Evolutionary conservation across 37 sponge, comb jelly and placozoan genomes (phyloP).

Genomic region (Ianthella basta): DNA sequence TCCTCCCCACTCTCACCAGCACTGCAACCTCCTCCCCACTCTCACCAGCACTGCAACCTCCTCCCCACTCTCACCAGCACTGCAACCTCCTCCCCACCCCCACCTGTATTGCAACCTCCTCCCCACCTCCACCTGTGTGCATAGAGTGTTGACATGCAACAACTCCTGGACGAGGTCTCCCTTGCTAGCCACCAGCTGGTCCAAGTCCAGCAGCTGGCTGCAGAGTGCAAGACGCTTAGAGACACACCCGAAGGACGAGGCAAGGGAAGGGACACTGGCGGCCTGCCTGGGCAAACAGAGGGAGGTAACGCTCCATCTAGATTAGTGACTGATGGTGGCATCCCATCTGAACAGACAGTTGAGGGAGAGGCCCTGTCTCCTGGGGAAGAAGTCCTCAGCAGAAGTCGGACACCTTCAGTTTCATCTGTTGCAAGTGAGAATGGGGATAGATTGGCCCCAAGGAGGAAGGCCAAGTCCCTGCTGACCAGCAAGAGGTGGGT

Average conservation of each 20-base stretch:
- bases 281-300: not conserved
- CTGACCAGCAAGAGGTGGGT: not conserved
- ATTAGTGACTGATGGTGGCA: not conserved
- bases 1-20: no score
- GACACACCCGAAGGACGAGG: not conserved
- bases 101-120: not conserved
- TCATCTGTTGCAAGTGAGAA: no score
- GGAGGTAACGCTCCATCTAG: no score
- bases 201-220: conserved; percentile 44
- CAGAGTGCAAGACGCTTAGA: conserved; percentile 39
- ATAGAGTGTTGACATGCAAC: conserved; percentile 69
- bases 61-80: no score
- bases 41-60: no score
- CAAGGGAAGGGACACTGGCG: not conserved
- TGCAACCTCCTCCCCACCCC: not conserved
- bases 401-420: no score
- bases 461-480: no score
- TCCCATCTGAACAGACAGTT: conserved; percentile 32
- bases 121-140: not conserved
- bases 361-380: not conserved
- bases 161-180: conserved; percentile 44
- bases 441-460: no score
- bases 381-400: not conserved
- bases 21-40: not conserved
- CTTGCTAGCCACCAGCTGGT: conserved; percentile 49